Percentiles rank a stretch among this genome's conserved stretches.
These are phyloP conservation scores for Gallinago media DNA, from an alignment of 2,113 vertebrate species.

Conservation along the genomic window DNA sequence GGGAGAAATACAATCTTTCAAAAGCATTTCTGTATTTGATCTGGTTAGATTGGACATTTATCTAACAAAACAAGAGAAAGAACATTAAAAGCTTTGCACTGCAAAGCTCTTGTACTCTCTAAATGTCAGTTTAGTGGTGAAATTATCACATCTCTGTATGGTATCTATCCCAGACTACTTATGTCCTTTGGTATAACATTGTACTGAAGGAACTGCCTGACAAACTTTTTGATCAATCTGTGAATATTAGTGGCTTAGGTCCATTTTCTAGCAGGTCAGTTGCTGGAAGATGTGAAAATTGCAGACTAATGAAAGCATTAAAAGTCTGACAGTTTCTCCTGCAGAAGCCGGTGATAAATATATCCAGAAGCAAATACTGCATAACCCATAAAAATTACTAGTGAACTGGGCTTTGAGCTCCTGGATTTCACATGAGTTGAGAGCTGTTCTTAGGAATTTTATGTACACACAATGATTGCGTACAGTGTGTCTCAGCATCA, in stretches of 20 bases:
- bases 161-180: not conserved
- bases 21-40: not conserved
- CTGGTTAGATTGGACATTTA: not conserved
- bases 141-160: not conserved
- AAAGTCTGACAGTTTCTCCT: not conserved
- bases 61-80: not conserved
- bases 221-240: not conserved
- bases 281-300: not conserved
- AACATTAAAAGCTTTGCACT: not conserved
- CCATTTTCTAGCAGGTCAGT: not conserved
- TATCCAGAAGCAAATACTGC: not conserved
- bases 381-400: not conserved
- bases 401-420: not conserved
- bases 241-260: not conserved
- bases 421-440: accelerated
- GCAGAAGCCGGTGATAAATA: not conserved
- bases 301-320: accelerated
- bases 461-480: accelerated
- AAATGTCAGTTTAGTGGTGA: not conserved
- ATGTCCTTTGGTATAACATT: not conserved
- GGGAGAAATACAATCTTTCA: not conserved
- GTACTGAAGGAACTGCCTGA: not conserved
- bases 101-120: not conserved
- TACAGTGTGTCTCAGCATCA: not conserved
- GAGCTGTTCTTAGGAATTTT: not conserved